Evolutionary conservation across 1,140 invertebrate species (phyloP), one percentile per base, ranked within the genome.

Genomic region (Psix sp.): DNA sequence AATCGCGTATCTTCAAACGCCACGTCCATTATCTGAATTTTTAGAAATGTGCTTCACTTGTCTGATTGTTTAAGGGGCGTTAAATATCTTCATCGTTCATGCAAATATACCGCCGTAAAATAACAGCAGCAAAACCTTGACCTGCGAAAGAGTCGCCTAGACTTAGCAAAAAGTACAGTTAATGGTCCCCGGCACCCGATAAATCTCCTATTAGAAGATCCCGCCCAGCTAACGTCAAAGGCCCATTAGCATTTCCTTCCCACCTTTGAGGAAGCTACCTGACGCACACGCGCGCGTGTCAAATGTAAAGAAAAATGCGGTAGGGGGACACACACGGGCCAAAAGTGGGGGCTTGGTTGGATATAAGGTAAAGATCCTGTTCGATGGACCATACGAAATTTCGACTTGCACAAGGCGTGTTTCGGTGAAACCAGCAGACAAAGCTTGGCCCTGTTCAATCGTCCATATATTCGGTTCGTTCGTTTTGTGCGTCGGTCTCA

Each of bases 361-460:
- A 86, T 86, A 86, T 86, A 86, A 86, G 84, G 57, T 83, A 82
- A 85, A 85, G 81, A 84, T 81, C 82, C 79, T 83, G 83, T 79
- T 72, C 80, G 79, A 84, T 86, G 85, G 85, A 84, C 83, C 85
- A 86, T 77, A 85, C 82, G 76, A 85, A 86, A 84, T 82, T 86
- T 84, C 75, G 78, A 80, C 80, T 78, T 79, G 59, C 68, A 75
- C 77, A 75, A 65, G 75, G 68, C 76, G 54, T 17, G 79, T 80
- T 80, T 80, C 76, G 70, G 68, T 56, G 52, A 48, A 54, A 43
- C 31, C 54, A 59, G 35, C 33, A 67, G 24, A 42, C 52, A 46
- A 42, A 57, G 45, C 29, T 52, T 42, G 43, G 5, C 11, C 35
- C 38, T n/a, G 43, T 56, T 65, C 33, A 33, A 46, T 45, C 48